Evolutionary conservation across 2,797 vertebrate species (phyloP), one percentile per base, ranked within the genome.

Genomic region (Coilia nasus): DNA sequence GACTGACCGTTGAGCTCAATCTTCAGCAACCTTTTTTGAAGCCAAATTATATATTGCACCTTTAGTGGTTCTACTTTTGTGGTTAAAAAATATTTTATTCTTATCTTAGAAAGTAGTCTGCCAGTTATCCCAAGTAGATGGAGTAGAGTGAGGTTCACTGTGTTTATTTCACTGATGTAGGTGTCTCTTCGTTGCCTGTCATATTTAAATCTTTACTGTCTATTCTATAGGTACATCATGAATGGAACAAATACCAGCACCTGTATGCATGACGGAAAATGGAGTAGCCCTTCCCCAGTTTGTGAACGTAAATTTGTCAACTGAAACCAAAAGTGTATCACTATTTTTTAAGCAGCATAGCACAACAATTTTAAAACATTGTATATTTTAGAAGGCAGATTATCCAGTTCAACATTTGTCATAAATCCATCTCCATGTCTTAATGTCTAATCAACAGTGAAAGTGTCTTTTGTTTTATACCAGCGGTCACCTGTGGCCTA

Each of bases 211-310:
- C 81, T 57, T 21, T 11, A 82, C 50, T 10, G 50, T 6, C n/a
- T 89, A 0, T 83, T 92, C 85, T 85, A 25, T 89, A 99, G 98
- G 75, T 98, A 96, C 87, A 90, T 94, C 83, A 93, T 98, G 3
- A 80, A 89, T 0, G 98, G 97, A 88, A 90, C 93, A 71, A 94
- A 91, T 90, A 91, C 90, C 0, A 96, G 95, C 85, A 90, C 89
- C 12, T 99, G 97, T 91, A 96, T 94, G 23, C 93, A 94, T 78
- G 91, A 96, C 15, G 96, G 95, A 0, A 93, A 85, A n/a, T 98
- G 97, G 97, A 97, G 94, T 64, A 87, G 92, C 0, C 85, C 50
- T 0, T 19, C 93, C 1, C 97, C 97, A 1, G 50, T 90, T 57
- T 98, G 97, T 83, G 89, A 95, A 92, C 92, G 98, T 99, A 96